Evolutionary conservation across 2,888 invertebrate genomes (phyloP).

Genomic region (Emmelina monodactyla): DNA sequence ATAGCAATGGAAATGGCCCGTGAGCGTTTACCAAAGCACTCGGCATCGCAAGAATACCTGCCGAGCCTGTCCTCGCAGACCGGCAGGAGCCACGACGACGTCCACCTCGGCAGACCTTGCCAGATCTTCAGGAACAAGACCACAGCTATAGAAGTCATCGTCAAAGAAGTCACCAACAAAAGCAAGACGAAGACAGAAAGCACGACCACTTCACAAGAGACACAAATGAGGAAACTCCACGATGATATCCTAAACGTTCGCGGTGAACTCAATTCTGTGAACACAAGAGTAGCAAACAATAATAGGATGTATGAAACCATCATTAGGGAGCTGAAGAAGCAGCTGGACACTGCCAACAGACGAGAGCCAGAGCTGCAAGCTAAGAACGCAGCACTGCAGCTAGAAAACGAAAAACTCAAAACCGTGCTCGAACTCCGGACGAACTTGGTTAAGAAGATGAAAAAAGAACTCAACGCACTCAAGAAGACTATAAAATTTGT

Average conservation of each 20-base stretch:
- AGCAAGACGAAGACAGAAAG: constrained; percentile 17
- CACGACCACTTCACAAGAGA: background rate
- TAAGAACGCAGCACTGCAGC: background rate
- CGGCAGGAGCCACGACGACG: no score
- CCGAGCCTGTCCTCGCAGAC: no score
- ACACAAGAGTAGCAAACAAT: background rate
- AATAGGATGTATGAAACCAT: background rate
- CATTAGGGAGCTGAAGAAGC: background rate
- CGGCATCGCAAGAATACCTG: no score
- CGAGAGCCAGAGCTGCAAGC: background rate
- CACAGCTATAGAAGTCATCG: constrained; percentile 43
- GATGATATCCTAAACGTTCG: background rate
- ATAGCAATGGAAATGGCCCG: no score
- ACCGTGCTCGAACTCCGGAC: background rate
- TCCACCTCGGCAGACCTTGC: constrained; percentile 10
- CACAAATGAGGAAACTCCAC: constrained; percentile 1
- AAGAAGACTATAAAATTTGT: background rate
- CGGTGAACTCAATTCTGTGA: background rate
- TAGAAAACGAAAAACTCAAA: background rate
- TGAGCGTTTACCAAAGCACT: no score
- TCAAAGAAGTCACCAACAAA: constrained; percentile 33
- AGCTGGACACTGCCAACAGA: background rate
- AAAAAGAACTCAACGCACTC: background rate
- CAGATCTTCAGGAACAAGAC: constrained; percentile 41
- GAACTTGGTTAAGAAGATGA: background rate